Percentiles rank a stretch among this genome's conserved stretches.
Evolutionary conservation across 2,113 vertebrate species (phyloP).

Genomic region (Eretmochelys imbricata): DNA sequence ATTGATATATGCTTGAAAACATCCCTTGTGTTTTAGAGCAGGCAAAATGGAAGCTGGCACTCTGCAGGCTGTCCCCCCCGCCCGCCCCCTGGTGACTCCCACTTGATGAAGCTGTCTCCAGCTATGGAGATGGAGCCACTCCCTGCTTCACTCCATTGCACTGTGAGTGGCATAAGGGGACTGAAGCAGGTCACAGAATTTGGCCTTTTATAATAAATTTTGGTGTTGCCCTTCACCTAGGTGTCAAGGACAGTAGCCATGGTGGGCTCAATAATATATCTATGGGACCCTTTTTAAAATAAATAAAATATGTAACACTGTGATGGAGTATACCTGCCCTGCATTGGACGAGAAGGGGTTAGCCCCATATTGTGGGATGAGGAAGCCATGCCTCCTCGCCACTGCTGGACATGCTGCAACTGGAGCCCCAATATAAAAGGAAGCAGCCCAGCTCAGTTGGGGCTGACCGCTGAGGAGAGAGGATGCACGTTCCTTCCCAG

Average conservation of each 20-base stretch:
- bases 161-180: neutral
- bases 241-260: neutral
- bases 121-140: neutral
- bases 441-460: neutral
- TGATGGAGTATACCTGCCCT: neutral
- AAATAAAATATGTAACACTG: neutral
- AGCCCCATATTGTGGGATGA: neutral
- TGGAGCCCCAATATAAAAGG: neutral
- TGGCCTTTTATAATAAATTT: neutral
- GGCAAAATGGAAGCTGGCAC: neutral
- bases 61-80: neutral
- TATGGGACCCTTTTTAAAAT: neutral
- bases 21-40: neutral
- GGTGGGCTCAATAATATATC: neutral
- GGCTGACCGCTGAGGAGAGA: too few species aligned
- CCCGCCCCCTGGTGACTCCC: neutral
- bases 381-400: neutral
- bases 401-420: neutral
- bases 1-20: slow-evolving; percentile 13
- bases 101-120: neutral
- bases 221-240: neutral
- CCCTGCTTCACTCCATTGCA: fast-evolving
- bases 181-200: neutral
- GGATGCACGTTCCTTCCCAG: too few species aligned
- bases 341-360: neutral